Base-by-base conservation (phyloP, 2,888 invertebrate genomes). In the Perdita meconis region DNA sequence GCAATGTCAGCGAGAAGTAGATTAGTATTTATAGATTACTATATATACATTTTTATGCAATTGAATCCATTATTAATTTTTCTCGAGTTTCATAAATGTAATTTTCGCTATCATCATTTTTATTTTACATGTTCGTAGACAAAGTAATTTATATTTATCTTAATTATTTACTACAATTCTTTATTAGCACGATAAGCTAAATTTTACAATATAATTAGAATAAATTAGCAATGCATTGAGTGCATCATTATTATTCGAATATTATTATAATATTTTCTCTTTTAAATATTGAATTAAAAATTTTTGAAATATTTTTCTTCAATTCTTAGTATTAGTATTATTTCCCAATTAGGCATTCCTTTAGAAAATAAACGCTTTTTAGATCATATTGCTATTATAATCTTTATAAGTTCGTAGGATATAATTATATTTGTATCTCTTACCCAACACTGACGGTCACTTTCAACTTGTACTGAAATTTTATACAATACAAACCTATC, bases 381-480 rank as follows among this genome's bases (percentile, higher is more conserved):
- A n/a, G 60, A 19, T 2, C 38, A 24, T 10, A 38, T 55, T 44
- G 34, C 12, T 26, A 0, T 19, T 24, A 38, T 16, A 30, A 44
- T 2, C 1, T 10, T 36, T 5, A 13, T 30, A 40, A 13, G 30
- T 56, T 4, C 59, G 6, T 22, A 19, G 12, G 24, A 13, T 40
- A 44, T 19, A 44, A 12, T 12, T 42, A 13, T 26, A n/a, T 42
- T 42, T 12, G 22, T 0, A 12, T 22, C n/a, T 68, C 53, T 64
- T 73, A 73, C 73, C 75, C 75, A 75, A 75, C 75, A 75, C 75
- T 75, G 75, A 73, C 38, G 30, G 19, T 26, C 51, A 57, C 6
- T 57, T 64, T n/a, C 12, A 66, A 51, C n/a, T 57, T 16, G 44
- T 47, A 24, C 19, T 22, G 24, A 59, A 72, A 65, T 50, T 22